Base-by-base conservation (phyloP, 2,888 invertebrate species). In the Crioceris asparagi region DNA sequence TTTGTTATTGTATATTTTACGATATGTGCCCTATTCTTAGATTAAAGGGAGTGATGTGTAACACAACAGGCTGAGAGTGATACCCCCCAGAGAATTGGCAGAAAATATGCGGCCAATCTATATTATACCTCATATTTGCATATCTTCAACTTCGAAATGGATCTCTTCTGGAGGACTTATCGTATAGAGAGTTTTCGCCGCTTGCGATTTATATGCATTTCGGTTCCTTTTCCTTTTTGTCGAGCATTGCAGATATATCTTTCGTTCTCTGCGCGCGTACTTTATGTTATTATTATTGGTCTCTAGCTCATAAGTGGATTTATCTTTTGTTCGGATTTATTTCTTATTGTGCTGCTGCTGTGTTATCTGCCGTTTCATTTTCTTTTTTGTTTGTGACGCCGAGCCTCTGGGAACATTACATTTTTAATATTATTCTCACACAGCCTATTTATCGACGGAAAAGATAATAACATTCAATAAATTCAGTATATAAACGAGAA, bases 81-180 rank as follows among this genome's bases (percentile, higher is more conserved):
- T 16, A 12, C 21, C 59, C 55, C 56, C 35, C 29, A 56, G 48
- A 59, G 54, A 50, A 51, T 41, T 45, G 47, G 51, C 36, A 39
- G 42, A 43, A 49, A 53, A 55, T 51, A 53, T 56, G 56, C 54
- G 47, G 56, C 53, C 54, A 54, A 56, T 55, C 56, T 56, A 55
- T 56, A 56, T 54, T 57, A 55, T 53, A 52, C 51, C 54, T 55
- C 51, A 53, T 54, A 58, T 59, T 59, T 59, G 57, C 58, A 59
- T 59, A 59, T 59, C 59, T 56, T 47, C 40, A 44, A 44, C 46
- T n/a, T 38, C 48, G 43, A 51, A 54, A 53, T 53, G 55, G 51
- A 53, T 53, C 55, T n/a, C n/a, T n/a, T n/a, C n/a, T 53, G 54
- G 57, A 56, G 57, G 56, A 55, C 55, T 57, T 58, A 58, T 58